These are phyloP conservation scores for Halictus quadricinctus DNA, from an alignment of 2,888 invertebrate species.

Conservation along the genomic window DNA sequence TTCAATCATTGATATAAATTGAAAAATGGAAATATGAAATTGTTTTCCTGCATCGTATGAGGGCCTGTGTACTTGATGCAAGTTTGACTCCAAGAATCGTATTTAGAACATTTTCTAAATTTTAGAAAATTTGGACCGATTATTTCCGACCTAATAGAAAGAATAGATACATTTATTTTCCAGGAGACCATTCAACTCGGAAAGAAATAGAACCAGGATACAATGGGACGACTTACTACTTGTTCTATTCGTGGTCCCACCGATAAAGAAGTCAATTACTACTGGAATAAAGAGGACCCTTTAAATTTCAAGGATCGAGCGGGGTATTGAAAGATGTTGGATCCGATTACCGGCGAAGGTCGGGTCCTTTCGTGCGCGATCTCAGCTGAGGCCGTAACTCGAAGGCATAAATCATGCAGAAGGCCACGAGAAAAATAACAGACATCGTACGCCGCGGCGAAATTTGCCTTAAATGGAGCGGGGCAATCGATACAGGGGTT, in stretches of 20 bases:
- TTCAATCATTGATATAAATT: not conserved
- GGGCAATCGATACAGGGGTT: conserved; percentile 50
- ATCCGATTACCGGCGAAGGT: conserved; percentile 33
- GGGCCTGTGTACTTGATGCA: too few species aligned
- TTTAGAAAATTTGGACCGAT: not conserved
- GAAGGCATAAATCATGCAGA: conserved; percentile 51
- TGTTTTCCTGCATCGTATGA: not conserved
- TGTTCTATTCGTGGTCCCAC: not conserved
- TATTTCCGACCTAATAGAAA: not conserved
- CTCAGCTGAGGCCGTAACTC: conserved; percentile 15
- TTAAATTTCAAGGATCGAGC: not conserved
- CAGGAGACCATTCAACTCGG: not conserved
- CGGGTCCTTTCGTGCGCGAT: conserved; percentile 25
- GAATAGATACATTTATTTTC: not conserved
- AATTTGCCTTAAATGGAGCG: conserved; percentile 50
- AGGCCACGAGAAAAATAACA: conserved; percentile 45
- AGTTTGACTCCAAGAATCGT: too few species aligned
- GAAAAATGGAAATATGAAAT: not conserved
- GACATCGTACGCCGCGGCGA: conserved; percentile 29
- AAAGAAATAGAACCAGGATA: not conserved
- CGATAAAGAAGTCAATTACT: conserved; percentile 12
- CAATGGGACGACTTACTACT: conserved; percentile 2
- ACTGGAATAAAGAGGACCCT: conserved; percentile 3
- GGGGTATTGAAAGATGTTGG: conserved; percentile 12
- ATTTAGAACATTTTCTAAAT: too few species aligned